Base-by-base conservation (phyloP, 2,113 vertebrate species). In the Pygoscelis antarcticus region DNA sequence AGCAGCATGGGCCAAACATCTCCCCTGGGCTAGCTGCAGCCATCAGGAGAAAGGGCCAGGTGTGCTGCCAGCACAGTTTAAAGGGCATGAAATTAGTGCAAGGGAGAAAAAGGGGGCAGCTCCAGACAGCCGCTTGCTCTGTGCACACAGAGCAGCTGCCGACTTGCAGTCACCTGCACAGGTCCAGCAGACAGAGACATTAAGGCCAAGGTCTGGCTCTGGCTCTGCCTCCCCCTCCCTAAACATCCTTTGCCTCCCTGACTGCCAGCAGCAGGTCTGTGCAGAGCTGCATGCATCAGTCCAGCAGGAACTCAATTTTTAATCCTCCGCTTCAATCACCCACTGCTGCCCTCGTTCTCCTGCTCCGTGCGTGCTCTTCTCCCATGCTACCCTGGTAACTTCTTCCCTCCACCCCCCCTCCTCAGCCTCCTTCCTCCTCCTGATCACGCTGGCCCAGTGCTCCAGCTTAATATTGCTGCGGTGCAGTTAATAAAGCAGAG, bases 401-500 rank as follows among this genome's bases (percentile, higher is more conserved):
- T 75, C 69, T n/a, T 51, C 54, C 76, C 55, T 64, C 40, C 52
- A 85, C 11, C 7, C 36, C 7, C 36, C 27, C 61, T 72, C 32
- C 62, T 64, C 83, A 54, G 74, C 7, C 8, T 74, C 42, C 46
- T 83, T 83, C 70, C 77, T 75, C 34, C 2, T 60, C 57, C 77
- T 26, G 89, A 75, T 87, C 64, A 75, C 1, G 1, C 6, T 80
- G 62, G 54, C 71, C 71, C 88, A 47, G 38, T 74, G 55, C 36
- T 94, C 38, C 81, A 84, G 86, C 76, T 83, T 91, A 74, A 96
- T 96, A 94, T 90, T 94, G 86, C 91, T 95, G 74, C 5, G 52
- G 87, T 72, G 62, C 77, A 96, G 87, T 91, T 97, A 96, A 93
- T 94, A 95, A 93, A 92, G 80, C 88, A 92, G 75, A 88, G 80